Conservation (phyloP, 2,888 invertebrate species). For the Heteromurus nitidus region DNA sequence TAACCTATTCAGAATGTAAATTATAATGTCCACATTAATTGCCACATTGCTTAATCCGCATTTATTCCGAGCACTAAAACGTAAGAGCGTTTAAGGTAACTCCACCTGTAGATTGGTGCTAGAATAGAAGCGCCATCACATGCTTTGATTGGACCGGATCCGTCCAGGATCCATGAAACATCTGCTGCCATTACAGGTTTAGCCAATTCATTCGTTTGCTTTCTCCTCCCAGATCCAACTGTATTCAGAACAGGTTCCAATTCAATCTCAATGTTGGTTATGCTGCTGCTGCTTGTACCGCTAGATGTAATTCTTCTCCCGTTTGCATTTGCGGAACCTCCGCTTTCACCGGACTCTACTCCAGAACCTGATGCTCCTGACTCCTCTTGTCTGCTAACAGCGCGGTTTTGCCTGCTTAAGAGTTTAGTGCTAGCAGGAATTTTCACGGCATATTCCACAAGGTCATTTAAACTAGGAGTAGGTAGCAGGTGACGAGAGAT, state of each 20-base stretch:
- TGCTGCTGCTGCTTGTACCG: constrained; percentile 55
- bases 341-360: constrained; percentile 44
- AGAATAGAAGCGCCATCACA: constrained; percentile 52
- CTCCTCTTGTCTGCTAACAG: constrained; percentile 40
- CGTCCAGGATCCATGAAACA: constrained; percentile 85
- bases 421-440: constrained; percentile 76
- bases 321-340: constrained; percentile 33
- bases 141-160: constrained; percentile 78
- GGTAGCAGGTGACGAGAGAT: constrained; percentile 85
- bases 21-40: not conserved
- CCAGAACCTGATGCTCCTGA: not conserved
- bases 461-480: constrained; percentile 82
- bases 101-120: constrained; percentile 46
- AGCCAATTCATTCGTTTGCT: constrained; percentile 39
- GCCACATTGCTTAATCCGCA: not conserved
- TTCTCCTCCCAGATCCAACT: constrained; percentile 67
- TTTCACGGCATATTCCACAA: constrained; percentile 85
- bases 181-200: constrained; percentile 79
- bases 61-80: too few species aligned
- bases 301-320: constrained; percentile 45
- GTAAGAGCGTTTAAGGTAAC: too few species aligned
- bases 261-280: constrained; percentile 59
- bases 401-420: constrained; percentile 45
- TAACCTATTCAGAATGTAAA: constrained; percentile 31
- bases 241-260: constrained; percentile 56